Evolutionary conservation across 64 coral and sea anemone genomes (phyloP), one percentile per base, ranked within the genome.

Genomic region (Cladopsammia gracilis): DNA sequence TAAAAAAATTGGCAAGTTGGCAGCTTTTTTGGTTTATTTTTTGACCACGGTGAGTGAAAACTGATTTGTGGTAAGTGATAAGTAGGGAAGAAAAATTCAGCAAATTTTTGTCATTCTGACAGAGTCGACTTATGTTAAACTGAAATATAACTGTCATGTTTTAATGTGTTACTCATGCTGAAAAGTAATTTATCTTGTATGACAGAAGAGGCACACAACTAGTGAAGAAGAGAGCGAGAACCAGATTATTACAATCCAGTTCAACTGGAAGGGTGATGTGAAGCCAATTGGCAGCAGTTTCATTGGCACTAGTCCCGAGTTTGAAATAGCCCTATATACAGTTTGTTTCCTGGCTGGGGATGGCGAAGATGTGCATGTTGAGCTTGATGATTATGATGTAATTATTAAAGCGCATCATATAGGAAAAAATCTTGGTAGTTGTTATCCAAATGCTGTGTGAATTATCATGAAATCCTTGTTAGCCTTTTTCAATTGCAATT

Each of bases 291-390:
- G 98, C 3, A 99, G 98, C 57, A 88, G 88, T 5, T 99, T 99
- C 54, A 99, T 99, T 44, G 98, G 98, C 24, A 99, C 98, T 7
- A 99, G 98, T 43, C 98, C 98, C 13, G 98, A 99, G 72, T 99
- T 99, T 71, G 98, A 99, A 62, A 62, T 99, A 44, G 98, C 98
- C 10, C 73, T 99, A n/a, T 99, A 99, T 46, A 99, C 98, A 0
- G 91, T 99, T 3, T 99, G 98, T 77, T 99, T 96, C 67, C 25
- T 99, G 60, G 88, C 94, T 19, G 94, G 94, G 4, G 54, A 71
- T 22, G 92, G 89, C 3, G 43, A 94, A 11, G 98, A 99, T 60
- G 94, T 99, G 9, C 88, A 91, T 44, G 74, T 97, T 9, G 96
- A 97, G 34, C 50, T 97, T 19, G 96, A 94, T 23, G 96, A 97